phyloP scores from a whole-genome alignment of 2,888 invertebrate genomes.

The Geophilus truncorum region DNA sequence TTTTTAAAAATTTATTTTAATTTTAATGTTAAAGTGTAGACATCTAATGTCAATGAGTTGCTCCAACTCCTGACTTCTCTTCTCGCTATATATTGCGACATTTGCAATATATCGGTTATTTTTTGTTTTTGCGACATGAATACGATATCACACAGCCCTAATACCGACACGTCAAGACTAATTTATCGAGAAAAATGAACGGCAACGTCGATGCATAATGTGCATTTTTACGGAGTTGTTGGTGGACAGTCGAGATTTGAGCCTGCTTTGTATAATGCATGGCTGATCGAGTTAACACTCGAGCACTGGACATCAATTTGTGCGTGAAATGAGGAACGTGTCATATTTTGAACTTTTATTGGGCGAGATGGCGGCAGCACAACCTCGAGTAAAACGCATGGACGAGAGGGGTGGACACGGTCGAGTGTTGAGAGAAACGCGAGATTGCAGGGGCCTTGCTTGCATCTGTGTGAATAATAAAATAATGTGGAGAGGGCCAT shows the following conservation, averaged over 20 bases:
- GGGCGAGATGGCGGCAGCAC: background rate
- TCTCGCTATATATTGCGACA: too few relatives aligned
- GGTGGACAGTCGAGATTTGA: background rate
- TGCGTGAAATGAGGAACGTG: conserved; percentile 24
- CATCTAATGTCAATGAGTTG: too few relatives aligned
- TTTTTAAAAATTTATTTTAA: too few relatives aligned
- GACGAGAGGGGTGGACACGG: conserved; percentile 7
- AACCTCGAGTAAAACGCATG: background rate
- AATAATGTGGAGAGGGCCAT: background rate
- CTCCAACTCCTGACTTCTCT: too few relatives aligned
- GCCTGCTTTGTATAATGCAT: background rate
- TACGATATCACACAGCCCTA: too few relatives aligned
- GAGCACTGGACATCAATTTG: conserved; percentile 1
- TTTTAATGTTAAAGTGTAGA: too few relatives aligned
- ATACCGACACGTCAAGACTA: background rate
- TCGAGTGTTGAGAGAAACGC: background rate
- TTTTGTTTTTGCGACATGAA: too few relatives aligned
- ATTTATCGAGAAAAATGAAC: too few relatives aligned
- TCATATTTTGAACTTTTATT: conserved; percentile 12
- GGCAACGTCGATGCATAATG: too few relatives aligned
- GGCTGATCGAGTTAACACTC: conserved; percentile 6
- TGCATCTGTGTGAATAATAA: background rate
- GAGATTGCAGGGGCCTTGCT: background rate
- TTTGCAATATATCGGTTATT: too few relatives aligned
- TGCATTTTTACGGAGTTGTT: too few relatives aligned